phyloP scores from a whole-genome alignment of 2,888 invertebrate species.

The Xanthia togata region DNA sequence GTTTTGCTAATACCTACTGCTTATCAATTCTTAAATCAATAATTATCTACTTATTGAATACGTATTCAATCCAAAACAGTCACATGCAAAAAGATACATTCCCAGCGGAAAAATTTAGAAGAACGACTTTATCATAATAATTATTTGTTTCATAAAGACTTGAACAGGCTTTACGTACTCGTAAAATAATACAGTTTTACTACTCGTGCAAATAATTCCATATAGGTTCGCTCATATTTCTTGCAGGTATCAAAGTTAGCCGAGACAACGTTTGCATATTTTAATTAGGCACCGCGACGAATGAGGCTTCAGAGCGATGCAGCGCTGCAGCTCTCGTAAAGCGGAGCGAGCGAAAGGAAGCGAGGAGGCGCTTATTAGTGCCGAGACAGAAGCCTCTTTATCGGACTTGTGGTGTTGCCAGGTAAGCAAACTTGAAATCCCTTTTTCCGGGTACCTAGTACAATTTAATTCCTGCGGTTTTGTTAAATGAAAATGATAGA shows the following conservation, averaged over 20 bases:
- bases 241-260: constrained; percentile 54
- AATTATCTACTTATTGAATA: not conserved
- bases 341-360: constrained; percentile 70
- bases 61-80: not conserved
- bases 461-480: not conserved
- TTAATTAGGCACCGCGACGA: constrained; percentile 82
- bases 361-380: constrained; percentile 79
- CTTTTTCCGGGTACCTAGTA: not conserved
- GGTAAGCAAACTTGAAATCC: not conserved
- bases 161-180: not conserved
- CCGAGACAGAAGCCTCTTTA: constrained; percentile 76
- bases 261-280: constrained; percentile 71
- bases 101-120: not conserved
- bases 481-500: not conserved
- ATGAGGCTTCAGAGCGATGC: constrained; percentile 70
- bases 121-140: not conserved
- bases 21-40: not conserved
- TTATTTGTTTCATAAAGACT: not conserved
- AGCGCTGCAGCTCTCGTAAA: constrained; percentile 69
- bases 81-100: not conserved
- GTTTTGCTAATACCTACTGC: no score
- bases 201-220: not conserved
- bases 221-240: constrained; percentile 29
- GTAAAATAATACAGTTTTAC: constrained; percentile 1
- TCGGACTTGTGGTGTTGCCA: constrained; percentile 61